These are phyloP conservation scores for Enteromius trimaculatus DNA, from an alignment of 2,797 vertebrate genomes.

Conservation along the genomic window DNA sequence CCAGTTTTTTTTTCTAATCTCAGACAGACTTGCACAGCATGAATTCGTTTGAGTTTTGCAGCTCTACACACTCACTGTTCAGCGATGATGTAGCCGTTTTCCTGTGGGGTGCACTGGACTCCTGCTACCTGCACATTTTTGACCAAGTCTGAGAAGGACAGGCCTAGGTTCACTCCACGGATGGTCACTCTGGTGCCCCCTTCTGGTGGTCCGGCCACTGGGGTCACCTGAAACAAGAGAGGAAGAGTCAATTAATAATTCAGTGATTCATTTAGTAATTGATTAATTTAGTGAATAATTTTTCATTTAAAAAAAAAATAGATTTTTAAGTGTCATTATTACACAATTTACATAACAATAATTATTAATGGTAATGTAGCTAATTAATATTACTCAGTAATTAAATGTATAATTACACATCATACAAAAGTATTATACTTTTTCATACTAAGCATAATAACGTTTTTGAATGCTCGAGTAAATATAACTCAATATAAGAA, in stretches of 20 bases:
- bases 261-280: neutral
- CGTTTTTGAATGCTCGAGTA: neutral
- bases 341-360: neutral
- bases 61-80: constrained; percentile 88
- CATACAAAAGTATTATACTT: neutral
- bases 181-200: constrained; percentile 96
- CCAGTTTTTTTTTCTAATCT: neutral
- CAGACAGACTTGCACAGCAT: neutral
- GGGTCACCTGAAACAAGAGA: constrained; percentile 83
- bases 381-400: neutral
- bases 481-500: neutral
- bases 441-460: neutral
- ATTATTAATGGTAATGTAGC: neutral
- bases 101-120: constrained; percentile 87
- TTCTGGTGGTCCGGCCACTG: constrained; percentile 92
- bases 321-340: neutral
- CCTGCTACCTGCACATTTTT: constrained; percentile 92
- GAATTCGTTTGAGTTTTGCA: neutral
- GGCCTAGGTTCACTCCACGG: constrained; percentile 92
- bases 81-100: constrained; percentile 91
- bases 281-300: too few species aligned
- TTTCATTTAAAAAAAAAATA: neutral
- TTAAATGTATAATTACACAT: neutral
- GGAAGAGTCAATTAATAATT: neutral
- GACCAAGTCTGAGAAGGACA: constrained; percentile 93